A percentile compares a stretch with the other conserved stretches of the same genome.
phyloP scores from a whole-genome alignment of 2,113 vertebrate species.

The Semnopithecus entellus region DNA sequence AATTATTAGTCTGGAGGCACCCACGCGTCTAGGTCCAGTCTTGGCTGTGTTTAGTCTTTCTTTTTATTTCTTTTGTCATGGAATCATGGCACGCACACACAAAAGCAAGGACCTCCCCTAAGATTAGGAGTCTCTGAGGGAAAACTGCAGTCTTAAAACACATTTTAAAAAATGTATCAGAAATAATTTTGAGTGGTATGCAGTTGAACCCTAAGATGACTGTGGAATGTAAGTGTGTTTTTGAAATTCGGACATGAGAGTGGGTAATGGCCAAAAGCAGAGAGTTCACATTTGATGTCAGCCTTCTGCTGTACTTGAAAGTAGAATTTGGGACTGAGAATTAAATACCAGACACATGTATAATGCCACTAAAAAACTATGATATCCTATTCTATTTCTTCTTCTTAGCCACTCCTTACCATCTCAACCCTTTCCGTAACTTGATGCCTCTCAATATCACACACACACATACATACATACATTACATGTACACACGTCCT shows the following conservation, averaged over 20 bases:
- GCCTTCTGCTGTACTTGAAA: background rate
- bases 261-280: background rate
- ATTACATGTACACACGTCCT: background rate
- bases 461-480: background rate
- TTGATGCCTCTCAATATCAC: background rate
- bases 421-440: background rate
- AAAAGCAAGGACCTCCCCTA: background rate
- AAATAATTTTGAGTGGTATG: background rate
- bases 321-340: background rate
- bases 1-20: conserved; percentile 43
- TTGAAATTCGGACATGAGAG: background rate
- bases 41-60: conserved; percentile 34
- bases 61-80: conserved; percentile 33
- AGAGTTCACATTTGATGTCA: background rate
- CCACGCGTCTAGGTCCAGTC: background rate
- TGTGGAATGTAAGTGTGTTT: background rate
- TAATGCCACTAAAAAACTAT: background rate
- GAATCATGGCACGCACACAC: background rate
- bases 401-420: background rate
- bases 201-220: background rate
- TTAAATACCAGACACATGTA: background rate
- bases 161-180: background rate
- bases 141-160: background rate
- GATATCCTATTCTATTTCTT: background rate
- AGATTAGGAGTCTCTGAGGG: conserved; percentile 29